Evolutionary conservation across 2,113 vertebrate genomes (phyloP).

Genomic region (Condylura cristata): DNA sequence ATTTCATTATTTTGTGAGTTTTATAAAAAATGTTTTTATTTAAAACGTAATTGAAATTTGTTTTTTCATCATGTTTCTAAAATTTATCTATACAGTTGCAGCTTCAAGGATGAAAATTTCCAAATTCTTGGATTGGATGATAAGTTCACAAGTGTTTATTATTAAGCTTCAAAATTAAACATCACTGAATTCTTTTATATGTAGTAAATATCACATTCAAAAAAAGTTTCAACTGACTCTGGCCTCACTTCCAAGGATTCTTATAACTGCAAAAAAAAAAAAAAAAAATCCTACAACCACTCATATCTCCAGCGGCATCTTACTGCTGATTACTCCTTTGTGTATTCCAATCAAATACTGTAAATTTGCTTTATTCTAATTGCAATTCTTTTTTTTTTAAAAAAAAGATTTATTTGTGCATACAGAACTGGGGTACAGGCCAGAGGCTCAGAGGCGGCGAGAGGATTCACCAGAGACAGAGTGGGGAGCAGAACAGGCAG

Average conservation of each 20-base stretch:
- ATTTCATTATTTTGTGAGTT: neutral
- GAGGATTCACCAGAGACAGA: too few species aligned
- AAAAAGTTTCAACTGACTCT: neutral
- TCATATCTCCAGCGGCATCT: neutral
- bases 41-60: neutral
- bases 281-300: neutral
- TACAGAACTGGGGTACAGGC: too few species aligned
- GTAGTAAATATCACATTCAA: neutral
- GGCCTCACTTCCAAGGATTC: neutral
- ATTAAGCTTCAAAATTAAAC: neutral
- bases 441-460: too few species aligned
- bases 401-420: too few species aligned
- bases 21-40: constrained; percentile 12
- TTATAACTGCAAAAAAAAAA: too few species aligned
- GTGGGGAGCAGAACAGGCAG: too few species aligned
- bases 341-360: neutral
- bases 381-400: too few species aligned
- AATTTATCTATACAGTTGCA: neutral
- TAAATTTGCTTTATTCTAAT: neutral
- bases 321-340: neutral
- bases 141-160: neutral
- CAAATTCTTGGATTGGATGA: neutral
- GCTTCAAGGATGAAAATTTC: neutral
- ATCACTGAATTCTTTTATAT: neutral
- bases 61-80: neutral